These are phyloP conservation scores for Podarcis muralis DNA, from an alignment of 2,113 vertebrate genomes.

Conservation along the genomic window DNA sequence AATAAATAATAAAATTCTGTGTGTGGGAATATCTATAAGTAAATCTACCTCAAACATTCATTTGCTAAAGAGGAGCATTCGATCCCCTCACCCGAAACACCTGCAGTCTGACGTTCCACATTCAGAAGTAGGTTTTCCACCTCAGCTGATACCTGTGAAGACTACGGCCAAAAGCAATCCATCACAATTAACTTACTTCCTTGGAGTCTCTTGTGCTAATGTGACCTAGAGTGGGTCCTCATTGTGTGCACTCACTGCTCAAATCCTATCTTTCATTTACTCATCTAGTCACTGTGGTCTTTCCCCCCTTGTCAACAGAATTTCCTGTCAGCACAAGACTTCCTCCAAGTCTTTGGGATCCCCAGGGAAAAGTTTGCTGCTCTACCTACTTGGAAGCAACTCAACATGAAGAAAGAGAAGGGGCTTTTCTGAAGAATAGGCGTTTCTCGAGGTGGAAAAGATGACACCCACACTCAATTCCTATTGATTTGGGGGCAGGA, in stretches of 20 bases:
- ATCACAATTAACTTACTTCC: neutral
- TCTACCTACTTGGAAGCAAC: slow-evolving; percentile 85
- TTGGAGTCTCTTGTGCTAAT: neutral
- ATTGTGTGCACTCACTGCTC: neutral
- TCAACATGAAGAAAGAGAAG: slow-evolving; percentile 83
- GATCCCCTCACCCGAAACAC: neutral
- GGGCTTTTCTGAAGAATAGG: slow-evolving; percentile 79
- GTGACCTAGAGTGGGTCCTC: neutral
- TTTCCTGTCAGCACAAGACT: slow-evolving; percentile 84
- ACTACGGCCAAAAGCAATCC: neutral
- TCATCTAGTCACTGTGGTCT: slow-evolving; percentile 28
- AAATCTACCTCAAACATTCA: too few species aligned
- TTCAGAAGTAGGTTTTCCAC: neutral
- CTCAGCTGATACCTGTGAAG: neutral
- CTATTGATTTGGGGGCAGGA: neutral
- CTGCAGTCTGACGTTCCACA: neutral
- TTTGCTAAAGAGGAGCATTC: neutral
- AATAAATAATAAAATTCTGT: neutral
- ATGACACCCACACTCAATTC: neutral
- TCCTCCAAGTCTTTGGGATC: slow-evolving; percentile 78
- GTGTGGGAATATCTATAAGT: neutral
- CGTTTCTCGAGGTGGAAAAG: neutral
- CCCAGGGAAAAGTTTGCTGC: slow-evolving; percentile 76
- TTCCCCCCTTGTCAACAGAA: slow-evolving; percentile 70
- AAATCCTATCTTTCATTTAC: neutral